Base-by-base conservation (phyloP, 1,140 invertebrate species). In the Drusus annulatus region DNA sequence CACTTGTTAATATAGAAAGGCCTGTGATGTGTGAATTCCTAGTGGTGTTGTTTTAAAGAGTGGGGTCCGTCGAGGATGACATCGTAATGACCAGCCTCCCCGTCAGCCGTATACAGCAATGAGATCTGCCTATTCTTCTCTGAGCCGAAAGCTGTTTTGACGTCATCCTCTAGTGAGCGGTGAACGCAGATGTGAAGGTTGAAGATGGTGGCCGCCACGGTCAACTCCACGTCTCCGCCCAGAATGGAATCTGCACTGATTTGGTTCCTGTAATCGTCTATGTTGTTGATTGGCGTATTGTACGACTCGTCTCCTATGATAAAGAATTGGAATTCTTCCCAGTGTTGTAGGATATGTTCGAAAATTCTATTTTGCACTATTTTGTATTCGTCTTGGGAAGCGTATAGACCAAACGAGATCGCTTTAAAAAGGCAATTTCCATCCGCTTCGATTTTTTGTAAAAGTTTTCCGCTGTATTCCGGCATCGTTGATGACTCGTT, bases 271-370 rank as follows among this genome's bases (percentile, higher is more conserved):
- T 56, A 56, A 21, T 56, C 54, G n/a, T 56, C 54, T 21, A 56
- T 19, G 54, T 56, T 56, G 54, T 17, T 19, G 5, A 56, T 21
- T 21, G 54, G n/a, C n/a, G 54, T 17, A 17, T 19, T 21, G 54
- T 56, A 56, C 6, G 54, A 56, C 21, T 56, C 54, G 21, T 56
- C 54, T 56, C 54, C 54, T 19, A 56, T 56, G 7, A 56, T 56
- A 56, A 56, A 56, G 54, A 19, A 56, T 56, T 56, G 54, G 54
- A 19, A 56, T 16, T 56, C 54, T 21, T 56, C 54, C 54, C 54
- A 56, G 21, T 56, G n/a, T 56, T 56, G n/a, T 10, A 21, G n/a
- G n/a, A 56, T 21, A 17, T 56, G 21, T 17, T 56, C 54, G n/a
- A 56, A 21, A 19, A 56, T 21, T 19, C n/a, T 19, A 19, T 56